Conservation (phyloP, 2,797 vertebrate species). For the Sebastes iracundus region DNA sequence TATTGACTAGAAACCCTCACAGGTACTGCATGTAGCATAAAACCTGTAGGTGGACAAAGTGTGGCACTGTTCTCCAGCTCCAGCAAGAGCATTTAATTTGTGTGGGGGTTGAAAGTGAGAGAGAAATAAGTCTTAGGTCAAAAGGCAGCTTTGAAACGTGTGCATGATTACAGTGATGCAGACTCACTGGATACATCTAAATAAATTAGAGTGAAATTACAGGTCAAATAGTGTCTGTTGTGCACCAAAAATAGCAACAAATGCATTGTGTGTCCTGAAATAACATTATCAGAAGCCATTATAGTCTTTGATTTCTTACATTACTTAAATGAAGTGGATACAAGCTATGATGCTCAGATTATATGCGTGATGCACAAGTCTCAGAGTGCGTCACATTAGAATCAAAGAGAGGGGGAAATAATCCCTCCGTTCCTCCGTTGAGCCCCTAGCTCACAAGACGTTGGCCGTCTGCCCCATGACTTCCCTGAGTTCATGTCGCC, state of each 20-base stretch:
- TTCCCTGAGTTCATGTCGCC: slow-evolving; percentile 84
- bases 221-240: slow-evolving; percentile 1
- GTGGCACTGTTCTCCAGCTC: slow-evolving; percentile 1
- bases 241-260: neutral
- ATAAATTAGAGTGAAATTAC: slow-evolving; percentile 14
- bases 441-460: slow-evolving; percentile 74
- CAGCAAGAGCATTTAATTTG: neutral
- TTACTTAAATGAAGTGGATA: neutral
- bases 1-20: too few species aligned
- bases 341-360: neutral
- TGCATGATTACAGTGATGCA: neutral
- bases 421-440: slow-evolving; percentile 26
- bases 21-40: too few species aligned
- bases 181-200: slow-evolving; percentile 18
- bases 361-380: neutral
- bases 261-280: neutral
- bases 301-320: neutral
- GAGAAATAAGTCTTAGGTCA: slow-evolving; percentile 23
- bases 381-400: slow-evolving; percentile 14
- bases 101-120: slow-evolving; percentile 8
- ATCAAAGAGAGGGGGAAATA: slow-evolving; percentile 1
- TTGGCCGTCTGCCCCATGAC: slow-evolving; percentile 85
- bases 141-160: slow-evolving; percentile 19
- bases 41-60: slow-evolving; percentile 17
- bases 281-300: neutral